These are phyloP conservation scores for Gadopsis marmoratus DNA, from an alignment of 2,797 vertebrate genomes.

Conservation along the genomic window DNA sequence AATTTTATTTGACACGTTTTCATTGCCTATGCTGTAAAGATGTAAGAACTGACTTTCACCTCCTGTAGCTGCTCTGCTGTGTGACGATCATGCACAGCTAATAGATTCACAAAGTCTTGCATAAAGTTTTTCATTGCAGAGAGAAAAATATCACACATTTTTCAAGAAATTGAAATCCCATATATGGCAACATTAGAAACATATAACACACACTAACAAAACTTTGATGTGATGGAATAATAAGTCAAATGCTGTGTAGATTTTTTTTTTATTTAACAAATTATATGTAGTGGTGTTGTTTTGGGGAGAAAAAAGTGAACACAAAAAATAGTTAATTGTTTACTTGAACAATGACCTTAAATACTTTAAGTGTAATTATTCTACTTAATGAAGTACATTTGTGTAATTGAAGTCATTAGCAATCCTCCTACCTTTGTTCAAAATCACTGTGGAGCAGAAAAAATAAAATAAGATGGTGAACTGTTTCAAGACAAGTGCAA, in stretches of 20 bases:
- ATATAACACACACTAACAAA: neutral
- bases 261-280: neutral
- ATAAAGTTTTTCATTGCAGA: neutral
- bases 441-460: neutral
- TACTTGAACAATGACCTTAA: conserved; percentile 1
- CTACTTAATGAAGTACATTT: neutral
- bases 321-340: neutral
- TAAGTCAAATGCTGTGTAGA: neutral
- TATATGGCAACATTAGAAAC: neutral
- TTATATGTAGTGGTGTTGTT: neutral
- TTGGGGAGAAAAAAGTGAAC: neutral
- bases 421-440: conserved; percentile 29
- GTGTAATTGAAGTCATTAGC: neutral
- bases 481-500: neutral
- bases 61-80: neutral
- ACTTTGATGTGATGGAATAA: neutral
- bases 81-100: neutral
- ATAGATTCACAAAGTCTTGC: neutral
- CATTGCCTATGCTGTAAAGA: neutral
- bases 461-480: neutral
- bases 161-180: neutral
- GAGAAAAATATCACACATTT: neutral
- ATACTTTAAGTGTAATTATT: conserved; percentile 14
- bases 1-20: neutral
- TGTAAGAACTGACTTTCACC: neutral